These are phyloP conservation scores for Dolomedes plantarius DNA, from an alignment of 2,888 invertebrate species.

Conservation along the genomic window DNA sequence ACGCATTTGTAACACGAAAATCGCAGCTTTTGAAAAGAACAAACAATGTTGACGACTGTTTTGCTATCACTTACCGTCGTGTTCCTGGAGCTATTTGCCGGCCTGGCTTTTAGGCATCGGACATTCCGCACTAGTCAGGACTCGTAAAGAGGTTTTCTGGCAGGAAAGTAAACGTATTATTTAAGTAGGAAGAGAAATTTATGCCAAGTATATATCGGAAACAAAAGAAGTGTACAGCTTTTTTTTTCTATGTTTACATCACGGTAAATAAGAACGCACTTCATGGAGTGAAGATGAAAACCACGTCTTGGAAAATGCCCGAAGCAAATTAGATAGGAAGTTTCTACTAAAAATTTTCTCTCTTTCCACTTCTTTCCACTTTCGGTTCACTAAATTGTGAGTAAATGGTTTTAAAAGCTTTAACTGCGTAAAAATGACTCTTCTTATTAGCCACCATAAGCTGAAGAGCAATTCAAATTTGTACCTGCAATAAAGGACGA, in stretches of 20 bases:
- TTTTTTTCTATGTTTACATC: not conserved
- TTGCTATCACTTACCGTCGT: conserved; percentile 47
- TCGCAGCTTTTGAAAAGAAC: conserved; percentile 54
- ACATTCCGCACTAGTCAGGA: conserved; percentile 41
- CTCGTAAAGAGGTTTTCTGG: conserved; percentile 47
- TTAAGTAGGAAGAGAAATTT: conserved; percentile 38
- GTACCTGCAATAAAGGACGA: no score
- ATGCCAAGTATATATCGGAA: conserved; percentile 39
- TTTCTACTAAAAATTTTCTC: not conserved
- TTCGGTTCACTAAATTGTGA: no score
- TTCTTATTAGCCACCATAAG: no score
- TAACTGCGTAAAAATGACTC: no score
- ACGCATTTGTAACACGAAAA: conserved; percentile 35
- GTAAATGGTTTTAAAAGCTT: no score
- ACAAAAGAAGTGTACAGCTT: conserved; percentile 24
- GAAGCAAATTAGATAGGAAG: conserved; percentile 1
- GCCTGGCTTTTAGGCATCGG: conserved; percentile 44
- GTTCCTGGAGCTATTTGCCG: conserved; percentile 23
- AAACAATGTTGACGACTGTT: conserved; percentile 44
- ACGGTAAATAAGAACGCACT: not conserved
- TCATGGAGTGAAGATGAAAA: not conserved
- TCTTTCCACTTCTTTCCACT: not conserved
- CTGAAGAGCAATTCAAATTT: no score
- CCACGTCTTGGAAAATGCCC: not conserved
- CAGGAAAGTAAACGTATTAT: conserved; percentile 36